Evolutionary conservation across 2,888 invertebrate genomes (phyloP).

Genomic region (Sarcophaga subvicina): DNA sequence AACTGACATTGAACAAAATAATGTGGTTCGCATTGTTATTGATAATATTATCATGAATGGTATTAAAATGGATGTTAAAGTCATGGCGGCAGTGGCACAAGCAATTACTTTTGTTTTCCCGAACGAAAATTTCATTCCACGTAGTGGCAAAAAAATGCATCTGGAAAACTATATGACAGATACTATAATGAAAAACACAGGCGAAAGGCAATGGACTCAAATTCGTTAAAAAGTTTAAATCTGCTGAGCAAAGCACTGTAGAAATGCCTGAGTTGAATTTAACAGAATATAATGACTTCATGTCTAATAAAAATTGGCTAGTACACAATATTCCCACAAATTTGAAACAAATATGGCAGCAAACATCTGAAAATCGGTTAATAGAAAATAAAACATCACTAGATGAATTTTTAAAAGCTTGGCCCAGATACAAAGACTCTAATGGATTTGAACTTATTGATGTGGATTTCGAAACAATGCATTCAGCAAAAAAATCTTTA

Average conservation of each 20-base stretch:
- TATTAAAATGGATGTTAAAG: constrained; percentile 38
- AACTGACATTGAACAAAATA: constrained; percentile 27
- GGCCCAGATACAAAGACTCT: too few relatives aligned
- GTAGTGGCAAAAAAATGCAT: constrained; percentile 23
- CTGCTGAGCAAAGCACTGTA: constrained; percentile 21
- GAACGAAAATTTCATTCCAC: constrained; percentile 40
- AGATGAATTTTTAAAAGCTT: constrained; percentile 23
- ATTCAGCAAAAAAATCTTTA: too few relatives aligned
- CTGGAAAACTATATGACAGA: constrained; percentile 43
- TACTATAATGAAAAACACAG: constrained; percentile 37
- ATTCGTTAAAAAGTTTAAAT: constrained; percentile 30
- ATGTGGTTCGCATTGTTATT: constrained; percentile 32
- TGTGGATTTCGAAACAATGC: too few relatives aligned
- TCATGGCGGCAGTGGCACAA: constrained; percentile 27
- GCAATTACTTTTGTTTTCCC: constrained; percentile 31
- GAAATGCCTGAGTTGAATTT: constrained; percentile 14
- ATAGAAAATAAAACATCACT: constrained; percentile 38
- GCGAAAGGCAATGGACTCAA: constrained; percentile 25
- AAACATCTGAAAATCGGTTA: constrained; percentile 28
- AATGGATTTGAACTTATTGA: too few relatives aligned
- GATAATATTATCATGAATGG: constrained; percentile 30
- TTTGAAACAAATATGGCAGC: constrained; percentile 31
- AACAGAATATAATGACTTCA: constrained; percentile 32
- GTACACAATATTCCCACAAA: background rate
- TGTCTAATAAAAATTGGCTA: constrained; percentile 37